A percentile compares a stretch with the other conserved stretches of the same genome.
phyloP scores from a whole-genome alignment of 1,140 invertebrate genomes.

The Chironomus tepperi region DNA sequence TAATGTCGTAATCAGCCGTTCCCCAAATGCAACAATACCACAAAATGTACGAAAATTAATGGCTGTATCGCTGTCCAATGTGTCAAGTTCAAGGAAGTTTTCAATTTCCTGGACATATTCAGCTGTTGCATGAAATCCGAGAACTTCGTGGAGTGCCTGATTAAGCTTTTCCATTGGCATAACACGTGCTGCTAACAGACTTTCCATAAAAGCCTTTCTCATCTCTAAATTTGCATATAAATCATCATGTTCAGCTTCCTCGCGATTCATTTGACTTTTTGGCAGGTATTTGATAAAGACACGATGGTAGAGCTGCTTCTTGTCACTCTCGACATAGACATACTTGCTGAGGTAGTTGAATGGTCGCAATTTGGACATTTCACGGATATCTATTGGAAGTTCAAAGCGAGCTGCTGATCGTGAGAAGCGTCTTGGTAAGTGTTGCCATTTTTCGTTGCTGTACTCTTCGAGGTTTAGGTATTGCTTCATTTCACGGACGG shows the following conservation, averaged over 20 bases:
- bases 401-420: conserved; percentile 53
- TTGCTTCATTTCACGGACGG: conserved; percentile 15
- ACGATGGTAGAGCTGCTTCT: conserved; percentile 47
- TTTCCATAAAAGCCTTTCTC: background rate
- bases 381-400: conserved; percentile 47
- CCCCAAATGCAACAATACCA: conserved; percentile 48
- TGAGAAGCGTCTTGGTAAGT: conserved; percentile 50
- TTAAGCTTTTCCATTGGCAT: conserved; percentile 32
- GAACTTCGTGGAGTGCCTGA: conserved; percentile 35
- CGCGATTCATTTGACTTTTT: background rate
- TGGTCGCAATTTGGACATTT: conserved; percentile 41
- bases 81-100: conserved; percentile 27
- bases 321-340: conserved; percentile 46
- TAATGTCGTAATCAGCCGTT: conserved; percentile 42
- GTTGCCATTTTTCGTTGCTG: conserved; percentile 37
- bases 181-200: conserved; percentile 33
- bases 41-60: conserved; percentile 48
- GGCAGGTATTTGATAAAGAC: conserved; percentile 36
- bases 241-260: conserved; percentile 29
- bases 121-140: conserved; percentile 37
- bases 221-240: conserved; percentile 27
- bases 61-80: conserved; percentile 24
- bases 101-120: conserved; percentile 32
- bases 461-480: conserved; percentile 25
- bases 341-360: conserved; percentile 45